These are phyloP conservation scores for Bettongia penicillata DNA, from an alignment of 2,113 vertebrate species.

Conservation along the genomic window DNA sequence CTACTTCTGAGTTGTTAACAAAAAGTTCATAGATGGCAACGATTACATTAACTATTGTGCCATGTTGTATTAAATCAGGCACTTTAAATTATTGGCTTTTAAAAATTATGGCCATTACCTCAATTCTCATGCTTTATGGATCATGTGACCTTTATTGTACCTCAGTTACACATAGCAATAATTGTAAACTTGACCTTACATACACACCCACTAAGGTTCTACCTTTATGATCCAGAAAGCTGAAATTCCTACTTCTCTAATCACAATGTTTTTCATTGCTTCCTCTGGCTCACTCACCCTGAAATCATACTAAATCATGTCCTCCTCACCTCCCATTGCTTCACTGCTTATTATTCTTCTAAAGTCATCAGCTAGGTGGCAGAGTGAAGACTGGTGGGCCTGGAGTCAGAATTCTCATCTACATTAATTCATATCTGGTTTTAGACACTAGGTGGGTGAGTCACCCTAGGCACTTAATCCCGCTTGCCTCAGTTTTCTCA, in stretches of 20 bases:
- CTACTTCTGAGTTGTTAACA: background rate
- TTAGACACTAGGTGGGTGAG: background rate
- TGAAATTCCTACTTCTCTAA: background rate
- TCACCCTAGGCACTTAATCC: background rate
- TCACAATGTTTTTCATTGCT: background rate
- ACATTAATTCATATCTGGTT: background rate
- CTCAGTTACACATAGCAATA: background rate
- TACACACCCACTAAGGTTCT: background rate
- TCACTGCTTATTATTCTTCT: background rate
- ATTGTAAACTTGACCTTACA: background rate
- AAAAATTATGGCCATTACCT: background rate
- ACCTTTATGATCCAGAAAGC: background rate
- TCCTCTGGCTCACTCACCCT: background rate
- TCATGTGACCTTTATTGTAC: background rate
- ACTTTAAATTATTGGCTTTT: background rate
- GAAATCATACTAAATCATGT: background rate
- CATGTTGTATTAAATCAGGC: background rate
- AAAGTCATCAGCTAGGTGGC: background rate
- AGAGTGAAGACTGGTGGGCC: background rate
- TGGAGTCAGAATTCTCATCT: background rate
- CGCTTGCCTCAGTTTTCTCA: background rate
- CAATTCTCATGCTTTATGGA: background rate
- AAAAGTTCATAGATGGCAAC: background rate
- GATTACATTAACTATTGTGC: background rate
- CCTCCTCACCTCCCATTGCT: background rate